Percentiles rank a stretch among this genome's conserved stretches.
These are phyloP conservation scores for Mustelus asterias DNA, from an alignment of 2,113 vertebrate species.

Conservation along the genomic window DNA sequence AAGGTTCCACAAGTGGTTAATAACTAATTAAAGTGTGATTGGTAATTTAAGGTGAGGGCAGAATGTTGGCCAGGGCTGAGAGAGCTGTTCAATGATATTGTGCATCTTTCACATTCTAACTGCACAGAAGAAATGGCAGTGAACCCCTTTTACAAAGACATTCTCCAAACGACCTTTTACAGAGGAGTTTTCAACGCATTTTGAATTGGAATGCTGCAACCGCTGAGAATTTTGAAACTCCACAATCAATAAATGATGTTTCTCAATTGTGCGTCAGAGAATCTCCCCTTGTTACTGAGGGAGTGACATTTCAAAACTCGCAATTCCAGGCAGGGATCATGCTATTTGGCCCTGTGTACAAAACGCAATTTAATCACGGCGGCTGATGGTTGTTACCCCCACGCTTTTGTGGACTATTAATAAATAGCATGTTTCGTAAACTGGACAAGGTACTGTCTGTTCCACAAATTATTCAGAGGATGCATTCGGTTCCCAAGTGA, in stretches of 20 bases:
- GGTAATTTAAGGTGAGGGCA: background rate
- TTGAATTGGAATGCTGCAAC: background rate
- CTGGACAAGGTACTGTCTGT: background rate
- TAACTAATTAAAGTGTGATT: background rate
- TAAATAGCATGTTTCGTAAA: background rate
- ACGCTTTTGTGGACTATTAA: background rate
- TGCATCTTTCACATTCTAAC: background rate
- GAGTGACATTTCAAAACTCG: background rate
- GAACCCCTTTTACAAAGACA: background rate
- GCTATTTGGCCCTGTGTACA: background rate
- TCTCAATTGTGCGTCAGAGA: background rate
- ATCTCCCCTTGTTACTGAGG: background rate
- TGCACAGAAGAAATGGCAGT: background rate
- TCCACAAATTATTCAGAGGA: background rate
- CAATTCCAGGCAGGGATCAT: background rate
- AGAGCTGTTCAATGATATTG: background rate
- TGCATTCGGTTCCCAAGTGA: background rate
- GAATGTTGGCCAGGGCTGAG: background rate
- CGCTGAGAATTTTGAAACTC: no score
- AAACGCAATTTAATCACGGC: background rate
- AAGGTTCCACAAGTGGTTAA: background rate
- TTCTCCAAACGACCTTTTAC: background rate
- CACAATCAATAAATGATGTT: background rate
- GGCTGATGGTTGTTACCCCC: background rate
- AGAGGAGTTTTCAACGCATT: background rate